Evolutionary conservation across 2,888 invertebrate species (phyloP).

Genomic region (Dastarcus helophoroides): DNA sequence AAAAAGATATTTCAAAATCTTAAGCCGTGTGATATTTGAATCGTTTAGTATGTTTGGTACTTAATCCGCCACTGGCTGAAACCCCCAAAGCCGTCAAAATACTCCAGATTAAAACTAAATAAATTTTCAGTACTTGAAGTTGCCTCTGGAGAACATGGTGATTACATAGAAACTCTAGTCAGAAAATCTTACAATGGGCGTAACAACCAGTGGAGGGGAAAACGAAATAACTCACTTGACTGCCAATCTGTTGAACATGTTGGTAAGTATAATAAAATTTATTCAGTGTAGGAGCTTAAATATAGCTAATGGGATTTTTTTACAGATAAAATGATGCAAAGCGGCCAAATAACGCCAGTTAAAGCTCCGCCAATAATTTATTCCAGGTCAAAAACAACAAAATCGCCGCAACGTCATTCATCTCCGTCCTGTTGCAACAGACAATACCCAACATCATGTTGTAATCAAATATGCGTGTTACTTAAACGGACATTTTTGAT

Average conservation of each 20-base stretch:
- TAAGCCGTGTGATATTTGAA: too few relatives aligned
- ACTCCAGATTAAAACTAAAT: too few relatives aligned
- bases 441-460: constrained; percentile 46
- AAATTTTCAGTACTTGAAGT: constrained; percentile 46
- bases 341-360: constrained; percentile 43
- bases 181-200: constrained; percentile 52
- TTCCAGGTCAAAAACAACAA: too few relatives aligned
- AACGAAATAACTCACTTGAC: constrained; percentile 32
- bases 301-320: constrained; percentile 12
- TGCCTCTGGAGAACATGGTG: constrained; percentile 67
- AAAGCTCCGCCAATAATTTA: constrained; percentile 34
- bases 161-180: constrained; percentile 40
- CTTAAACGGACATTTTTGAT: constrained; percentile 51
- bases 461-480: constrained; percentile 47
- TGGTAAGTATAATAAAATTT: constrained; percentile 27
- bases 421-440: constrained; percentile 19
- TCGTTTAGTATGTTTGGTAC: too few relatives aligned
- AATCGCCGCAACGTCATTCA: too few relatives aligned
- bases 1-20: too few relatives aligned
- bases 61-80: too few relatives aligned
- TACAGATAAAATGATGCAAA: constrained; percentile 42
- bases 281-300: constrained; percentile 3
- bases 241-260: constrained; percentile 32
- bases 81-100: too few relatives aligned
- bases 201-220: constrained; percentile 42